A percentile compares a stretch with the other conserved stretches of the same genome.
These are phyloP conservation scores for Apeltes quadracus DNA, from an alignment of 2,113 vertebrate genomes.

Conservation along the genomic window DNA sequence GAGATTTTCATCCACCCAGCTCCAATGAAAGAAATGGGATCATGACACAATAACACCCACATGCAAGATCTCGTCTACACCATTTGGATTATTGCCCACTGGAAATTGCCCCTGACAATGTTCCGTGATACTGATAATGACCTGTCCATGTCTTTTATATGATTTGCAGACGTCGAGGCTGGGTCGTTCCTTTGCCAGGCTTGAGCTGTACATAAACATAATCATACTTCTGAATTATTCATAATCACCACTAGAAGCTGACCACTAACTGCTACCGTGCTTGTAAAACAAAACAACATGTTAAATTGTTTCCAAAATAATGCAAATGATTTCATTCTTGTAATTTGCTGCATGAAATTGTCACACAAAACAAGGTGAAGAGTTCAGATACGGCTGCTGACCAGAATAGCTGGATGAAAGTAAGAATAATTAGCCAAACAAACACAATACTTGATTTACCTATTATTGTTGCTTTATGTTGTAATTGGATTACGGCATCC, in stretches of 20 bases:
- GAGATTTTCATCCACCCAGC: constrained; percentile 21
- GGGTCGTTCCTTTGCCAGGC: constrained; percentile 10
- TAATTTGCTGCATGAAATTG: neutral
- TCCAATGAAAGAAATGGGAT: constrained; percentile 42
- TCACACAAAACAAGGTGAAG: constrained; percentile 3
- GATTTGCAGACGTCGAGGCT: constrained; percentile 19
- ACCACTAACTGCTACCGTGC: neutral
- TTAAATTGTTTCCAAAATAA: constrained; percentile 14
- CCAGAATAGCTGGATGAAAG: constrained; percentile 15
- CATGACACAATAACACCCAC: constrained; percentile 44
- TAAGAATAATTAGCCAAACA: neutral
- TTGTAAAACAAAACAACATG: neutral
- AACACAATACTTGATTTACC: neutral
- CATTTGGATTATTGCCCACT: constrained; percentile 34
- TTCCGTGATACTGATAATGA: constrained; percentile 39
- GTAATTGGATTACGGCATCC: neutral
- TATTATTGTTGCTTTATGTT: neutral
- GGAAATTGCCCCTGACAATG: constrained; percentile 17
- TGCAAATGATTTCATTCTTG: neutral
- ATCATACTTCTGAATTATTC: constrained; percentile 32
- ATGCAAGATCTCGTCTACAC: constrained; percentile 26
- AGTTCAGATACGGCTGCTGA: constrained; percentile 4
- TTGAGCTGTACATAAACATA: constrained; percentile 27
- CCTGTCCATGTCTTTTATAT: constrained; percentile 24
- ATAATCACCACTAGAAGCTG: neutral